Evolutionary conservation across 1,140 invertebrate genomes (phyloP), one percentile per base, ranked within the genome.

Genomic region (Macrosteles quadrilineatus): DNA sequence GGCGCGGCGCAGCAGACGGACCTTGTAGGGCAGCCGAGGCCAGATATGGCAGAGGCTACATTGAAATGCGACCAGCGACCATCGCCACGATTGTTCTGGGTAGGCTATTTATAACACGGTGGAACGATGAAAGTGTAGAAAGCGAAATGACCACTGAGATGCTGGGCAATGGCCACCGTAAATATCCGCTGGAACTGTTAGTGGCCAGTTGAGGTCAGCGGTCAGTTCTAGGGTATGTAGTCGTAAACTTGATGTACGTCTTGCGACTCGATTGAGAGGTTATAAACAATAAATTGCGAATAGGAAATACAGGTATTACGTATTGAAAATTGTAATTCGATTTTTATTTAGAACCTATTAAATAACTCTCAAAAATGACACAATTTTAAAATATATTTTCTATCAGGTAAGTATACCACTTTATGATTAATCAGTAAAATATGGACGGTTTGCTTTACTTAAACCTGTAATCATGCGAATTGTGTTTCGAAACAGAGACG

Each of bases 71-170:
- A 50, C 47, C 14, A 17, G 6, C 6, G 6, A 17, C 6, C 21
- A 19, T 25, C 23, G 55, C 55, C 14, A 12, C 27, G 25, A 59
- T 59, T 59, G 55, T 59, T 59, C 55, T 14, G 2, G 23, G 55
- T 27, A 59, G 21, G 55, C 55, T 59, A 59, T 59, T 59, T 59
- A 59, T 59, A 59, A 59, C 55, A 11, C 36, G 17, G 36, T n/a
- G 17, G 3, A n/a, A 29, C 23, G 55, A 59, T 21, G 23, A 23
- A 21, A 21, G 47, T 50, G 14, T 50, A 50, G 47, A 50, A 50
- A 50, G 47, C 47, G 47, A 50, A 50, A 50, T 21, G 47, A 21
- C 47, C 47, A 50, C 6, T 4, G 47, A n/a, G 47, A 21, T 17
- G 4, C 14, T 6, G 47, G 14, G n/a, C 47, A n/a, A 50, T 9